phyloP scores from a whole-genome alignment of 2,888 invertebrate species.

The Quadriops clusia region DNA sequence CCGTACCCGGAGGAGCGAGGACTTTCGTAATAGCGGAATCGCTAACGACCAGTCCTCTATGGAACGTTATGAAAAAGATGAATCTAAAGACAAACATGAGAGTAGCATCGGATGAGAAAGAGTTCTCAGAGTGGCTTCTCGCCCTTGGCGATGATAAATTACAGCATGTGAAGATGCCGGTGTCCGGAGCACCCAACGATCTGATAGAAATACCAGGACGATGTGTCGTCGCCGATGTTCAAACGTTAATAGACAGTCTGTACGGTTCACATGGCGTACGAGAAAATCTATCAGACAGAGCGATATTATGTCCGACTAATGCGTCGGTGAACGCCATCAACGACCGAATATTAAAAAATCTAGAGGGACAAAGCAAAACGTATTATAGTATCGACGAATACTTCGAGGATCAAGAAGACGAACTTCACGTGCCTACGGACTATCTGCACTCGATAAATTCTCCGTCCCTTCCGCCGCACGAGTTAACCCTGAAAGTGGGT shows the following conservation, averaged over 20 bases:
- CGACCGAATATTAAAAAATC: slow-evolving; percentile 2
- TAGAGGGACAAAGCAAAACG: slow-evolving; percentile 3
- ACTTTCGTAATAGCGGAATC: slow-evolving; percentile 9
- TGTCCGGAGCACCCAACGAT: slow-evolving; percentile 9
- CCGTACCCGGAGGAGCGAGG: slow-evolving; percentile 11
- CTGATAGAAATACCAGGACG: slow-evolving; percentile 10
- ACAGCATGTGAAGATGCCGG: slow-evolving; percentile 4
- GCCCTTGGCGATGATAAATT: slow-evolving; percentile 6
- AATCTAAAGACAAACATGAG: slow-evolving; percentile 12
- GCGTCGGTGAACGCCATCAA: slow-evolving; percentile 6
- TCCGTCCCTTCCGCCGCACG: slow-evolving; percentile 17
- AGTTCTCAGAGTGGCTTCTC: slow-evolving; percentile 12
- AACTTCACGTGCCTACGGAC: slow-evolving; percentile 9
- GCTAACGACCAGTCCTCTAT: slow-evolving; percentile 12
- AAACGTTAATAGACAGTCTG: too few relatives aligned
- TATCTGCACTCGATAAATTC: slow-evolving; percentile 12
- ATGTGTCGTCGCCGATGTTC: not conserved
- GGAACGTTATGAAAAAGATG: slow-evolving; percentile 10
- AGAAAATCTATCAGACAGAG: slow-evolving; percentile 2
- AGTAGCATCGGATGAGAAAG: slow-evolving; percentile 6
- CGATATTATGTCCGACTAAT: slow-evolving; percentile 10
- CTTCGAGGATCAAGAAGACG: slow-evolving; percentile 7
- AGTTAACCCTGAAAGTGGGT: slow-evolving; percentile 16
- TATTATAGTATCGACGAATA: slow-evolving; percentile 8
- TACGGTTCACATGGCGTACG: too few relatives aligned